Evolutionary conservation across 23 tunicate species (phyloP), one percentile per base, ranked within the genome.

Genomic region (Ascidia mentula): DNA sequence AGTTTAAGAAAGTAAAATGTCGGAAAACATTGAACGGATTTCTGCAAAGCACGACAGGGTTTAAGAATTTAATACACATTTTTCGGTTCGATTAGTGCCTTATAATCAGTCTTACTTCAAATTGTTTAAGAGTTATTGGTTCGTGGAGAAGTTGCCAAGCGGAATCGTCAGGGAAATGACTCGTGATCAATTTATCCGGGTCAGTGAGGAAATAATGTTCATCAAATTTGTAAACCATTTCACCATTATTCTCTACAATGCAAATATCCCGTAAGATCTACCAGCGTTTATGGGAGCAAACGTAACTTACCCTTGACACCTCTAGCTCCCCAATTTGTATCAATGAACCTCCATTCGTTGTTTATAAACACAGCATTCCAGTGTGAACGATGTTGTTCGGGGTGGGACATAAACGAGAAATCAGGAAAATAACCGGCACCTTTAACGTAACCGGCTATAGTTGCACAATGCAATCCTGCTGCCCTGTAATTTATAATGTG

Each of bases 331-430:
- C 96, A 82, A 77, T 85, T 76, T 1, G 86, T 85, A 45, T 90
- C 96, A 3, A 90, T 81, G 0, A 90, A 59, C 76, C 96, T 77
- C 96, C 96, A 90, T n/a, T 90, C 86, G 39, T 83, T 75, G 33
- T 90, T 77, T 15, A 90, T 73, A 7, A 85, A 69, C 28, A 90
- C 96, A 15, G 83, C 96, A 37, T 90, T 85, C 96, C 96, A 90
- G n/a, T 46, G 26, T 38, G 87, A 90, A 0, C 87, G 80, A 40
- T 72, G 79, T 9, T 53, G 28, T 32, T 90, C 90, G 9, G 75
- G 60, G 0, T 26, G 26, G 6, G 65, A 80, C 0, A 0, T 30
- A 65, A 90, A 90, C 40, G 81, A 74, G 75, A 85, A 61, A 70
- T 90, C 96, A 30, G 96, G 96, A 76, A 40, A 77, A 39, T 82